A percentile compares a stretch with the other conserved stretches of the same genome.
Evolutionary conservation across 1,140 invertebrate species (phyloP).

Genomic region (Pteromalus puparum): DNA sequence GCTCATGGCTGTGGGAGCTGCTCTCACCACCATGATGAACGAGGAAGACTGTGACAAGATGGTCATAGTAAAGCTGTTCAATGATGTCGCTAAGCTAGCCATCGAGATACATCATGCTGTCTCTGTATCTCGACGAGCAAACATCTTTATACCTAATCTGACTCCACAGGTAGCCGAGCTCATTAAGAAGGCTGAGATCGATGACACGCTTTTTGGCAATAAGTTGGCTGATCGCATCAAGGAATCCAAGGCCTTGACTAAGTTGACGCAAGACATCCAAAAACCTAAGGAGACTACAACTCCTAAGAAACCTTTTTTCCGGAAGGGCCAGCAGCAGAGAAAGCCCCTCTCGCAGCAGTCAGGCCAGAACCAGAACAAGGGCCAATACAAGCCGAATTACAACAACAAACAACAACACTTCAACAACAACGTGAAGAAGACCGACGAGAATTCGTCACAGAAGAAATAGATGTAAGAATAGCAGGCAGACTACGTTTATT

Average conservation of each 20-base stretch:
- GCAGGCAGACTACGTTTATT: too few relatives aligned
- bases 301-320: not conserved
- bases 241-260: not conserved
- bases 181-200: not conserved
- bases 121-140: not conserved
- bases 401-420: not conserved
- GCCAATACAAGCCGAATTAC: not conserved
- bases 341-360: not conserved
- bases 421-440: not conserved
- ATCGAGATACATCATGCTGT: not conserved
- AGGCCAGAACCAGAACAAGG: not conserved
- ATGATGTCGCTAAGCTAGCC: not conserved
- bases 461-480: too few relatives aligned
- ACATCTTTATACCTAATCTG: not conserved
- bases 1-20: too few relatives aligned
- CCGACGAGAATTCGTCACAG: not conserved
- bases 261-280: not conserved
- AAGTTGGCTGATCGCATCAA: not conserved
- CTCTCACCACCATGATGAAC: not conserved
- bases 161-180: not conserved
- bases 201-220: not conserved
- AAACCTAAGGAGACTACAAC: not conserved
- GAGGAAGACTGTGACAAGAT: not conserved
- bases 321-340: conserved; percentile 2
- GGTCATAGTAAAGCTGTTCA: not conserved